These are phyloP conservation scores for Toxostoma redivivum DNA, from an alignment of 2,113 vertebrate species.

Conservation along the genomic window DNA sequence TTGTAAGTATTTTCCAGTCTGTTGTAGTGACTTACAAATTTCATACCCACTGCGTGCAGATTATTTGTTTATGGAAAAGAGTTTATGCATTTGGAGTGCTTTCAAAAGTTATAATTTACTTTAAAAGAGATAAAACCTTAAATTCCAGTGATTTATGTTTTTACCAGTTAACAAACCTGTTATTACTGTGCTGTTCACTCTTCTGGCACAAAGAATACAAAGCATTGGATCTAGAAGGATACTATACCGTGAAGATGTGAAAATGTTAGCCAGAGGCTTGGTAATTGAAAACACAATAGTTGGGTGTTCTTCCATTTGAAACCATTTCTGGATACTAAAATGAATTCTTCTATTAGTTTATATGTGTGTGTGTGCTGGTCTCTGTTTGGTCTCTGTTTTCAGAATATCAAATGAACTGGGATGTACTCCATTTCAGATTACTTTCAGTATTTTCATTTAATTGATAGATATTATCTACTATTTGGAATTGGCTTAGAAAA, in stretches of 20 bases:
- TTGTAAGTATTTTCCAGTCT: background rate
- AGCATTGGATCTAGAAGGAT: background rate
- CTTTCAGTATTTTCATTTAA: background rate
- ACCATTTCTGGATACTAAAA: background rate
- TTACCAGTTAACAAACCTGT: background rate
- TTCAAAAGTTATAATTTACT: background rate
- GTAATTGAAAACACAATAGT: background rate
- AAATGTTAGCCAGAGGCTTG: background rate
- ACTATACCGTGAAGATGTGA: background rate
- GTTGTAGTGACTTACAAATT: background rate
- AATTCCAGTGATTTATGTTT: background rate
- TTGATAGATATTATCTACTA: background rate
- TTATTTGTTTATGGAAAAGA: background rate
- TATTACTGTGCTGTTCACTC: background rate
- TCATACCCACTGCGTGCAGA: background rate
- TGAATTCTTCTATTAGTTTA: background rate
- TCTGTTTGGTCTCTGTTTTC: background rate
- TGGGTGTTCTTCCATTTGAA: background rate
- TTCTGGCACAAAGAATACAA: background rate
- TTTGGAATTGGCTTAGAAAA: background rate
- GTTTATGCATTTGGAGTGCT: background rate
- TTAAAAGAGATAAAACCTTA: background rate
- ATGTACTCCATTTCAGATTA: background rate
- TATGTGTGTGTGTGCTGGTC: fast-evolving
- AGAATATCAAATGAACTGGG: background rate